These are phyloP conservation scores for Cyrtonyx montezumae DNA, from an alignment of 2,113 vertebrate genomes.

Conservation along the genomic window DNA sequence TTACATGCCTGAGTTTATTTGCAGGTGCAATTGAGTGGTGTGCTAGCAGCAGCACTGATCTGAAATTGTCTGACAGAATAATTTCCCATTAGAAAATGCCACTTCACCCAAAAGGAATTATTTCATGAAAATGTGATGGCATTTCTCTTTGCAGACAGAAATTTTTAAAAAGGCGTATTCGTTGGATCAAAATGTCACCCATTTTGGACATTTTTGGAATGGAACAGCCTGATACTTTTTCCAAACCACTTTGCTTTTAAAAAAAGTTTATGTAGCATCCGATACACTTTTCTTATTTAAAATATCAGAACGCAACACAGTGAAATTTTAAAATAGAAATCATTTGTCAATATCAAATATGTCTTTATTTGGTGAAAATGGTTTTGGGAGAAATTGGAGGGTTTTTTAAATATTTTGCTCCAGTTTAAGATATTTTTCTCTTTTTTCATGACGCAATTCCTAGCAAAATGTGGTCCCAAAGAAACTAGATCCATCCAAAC, in stretches of 20 bases:
- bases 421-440: neutral
- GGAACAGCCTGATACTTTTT: neutral
- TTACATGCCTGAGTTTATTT: neutral
- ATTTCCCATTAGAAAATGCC: conserved; percentile 26
- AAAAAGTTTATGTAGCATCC: neutral
- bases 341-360: neutral
- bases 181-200: conserved; percentile 5
- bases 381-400: neutral
- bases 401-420: neutral
- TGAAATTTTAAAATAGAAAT: conserved; percentile 6
- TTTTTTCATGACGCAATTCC: neutral
- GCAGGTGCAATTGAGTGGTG: neutral
- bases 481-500: neutral
- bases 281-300: neutral
- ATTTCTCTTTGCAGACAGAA: conserved; percentile 52
- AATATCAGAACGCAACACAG: neutral
- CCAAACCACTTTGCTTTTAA: neutral
- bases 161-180: neutral
- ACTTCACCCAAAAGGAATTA: conserved; percentile 43
- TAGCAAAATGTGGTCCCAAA: neutral
- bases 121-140: neutral
- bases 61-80: conserved; percentile 1
- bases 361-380: neutral
- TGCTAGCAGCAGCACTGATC: neutral
- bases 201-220: conserved; percentile 28